phyloP scores from a whole-genome alignment of 2,113 vertebrate species.

The Perca flavescens region DNA sequence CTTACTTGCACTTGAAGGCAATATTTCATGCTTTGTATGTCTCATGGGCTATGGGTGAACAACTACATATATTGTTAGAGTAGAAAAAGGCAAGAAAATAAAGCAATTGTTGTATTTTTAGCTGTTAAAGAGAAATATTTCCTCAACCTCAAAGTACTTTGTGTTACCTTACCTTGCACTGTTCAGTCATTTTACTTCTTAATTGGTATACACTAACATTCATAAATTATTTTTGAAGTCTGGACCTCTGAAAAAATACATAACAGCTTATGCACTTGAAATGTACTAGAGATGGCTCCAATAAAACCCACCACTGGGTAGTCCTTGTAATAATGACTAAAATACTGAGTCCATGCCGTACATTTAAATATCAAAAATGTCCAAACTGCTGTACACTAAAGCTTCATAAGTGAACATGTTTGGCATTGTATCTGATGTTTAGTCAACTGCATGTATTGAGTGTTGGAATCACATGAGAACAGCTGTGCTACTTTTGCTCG shows the following conservation, averaged over 20 bases:
- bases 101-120: too few species aligned
- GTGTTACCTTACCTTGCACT: too few species aligned
- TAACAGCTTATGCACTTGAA: not conserved
- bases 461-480: not conserved
- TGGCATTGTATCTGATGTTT: not conserved
- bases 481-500: not conserved
- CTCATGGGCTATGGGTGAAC: too few species aligned
- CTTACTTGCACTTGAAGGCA: too few species aligned
- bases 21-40: too few species aligned
- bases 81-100: too few species aligned
- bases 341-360: not conserved
- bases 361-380: not conserved
- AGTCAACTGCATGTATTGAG: not conserved
- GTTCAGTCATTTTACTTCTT: too few species aligned
- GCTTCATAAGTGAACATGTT: not conserved
- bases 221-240: not conserved
- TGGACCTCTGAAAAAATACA: not conserved
- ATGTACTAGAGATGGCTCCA: not conserved
- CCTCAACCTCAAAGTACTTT: too few species aligned
- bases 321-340: not conserved
- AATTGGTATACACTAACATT: not conserved
- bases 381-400: not conserved
- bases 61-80: too few species aligned
- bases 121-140: too few species aligned
- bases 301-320: not conserved